Evolutionary conservation across 2,888 invertebrate species (phyloP).

Genomic region (Papilio elwesi): DNA sequence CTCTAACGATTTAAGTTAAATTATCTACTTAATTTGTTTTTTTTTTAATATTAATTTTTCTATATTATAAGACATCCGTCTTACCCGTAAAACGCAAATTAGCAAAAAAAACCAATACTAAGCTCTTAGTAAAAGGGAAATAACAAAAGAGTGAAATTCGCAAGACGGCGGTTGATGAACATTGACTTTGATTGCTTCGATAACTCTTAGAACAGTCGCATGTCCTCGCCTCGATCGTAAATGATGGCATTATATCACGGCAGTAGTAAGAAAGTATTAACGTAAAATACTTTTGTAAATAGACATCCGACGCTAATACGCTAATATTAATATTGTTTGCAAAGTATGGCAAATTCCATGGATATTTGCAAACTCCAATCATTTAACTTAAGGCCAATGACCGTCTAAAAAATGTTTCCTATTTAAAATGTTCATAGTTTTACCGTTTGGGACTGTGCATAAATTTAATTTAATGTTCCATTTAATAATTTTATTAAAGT

Average conservation of each 20-base stretch:
- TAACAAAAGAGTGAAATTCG: not conserved
- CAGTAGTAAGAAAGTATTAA: not conserved
- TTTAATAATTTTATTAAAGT: not conserved
- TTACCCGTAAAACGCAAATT: no score
- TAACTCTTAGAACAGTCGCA: not conserved
- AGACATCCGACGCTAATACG: not conserved
- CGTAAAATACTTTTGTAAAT: not conserved
- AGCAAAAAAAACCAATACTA: no score
- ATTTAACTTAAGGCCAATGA: slow-evolving; percentile 7
- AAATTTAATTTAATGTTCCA: slow-evolving; percentile 5
- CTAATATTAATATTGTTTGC: not conserved
- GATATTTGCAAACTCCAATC: slow-evolving; percentile 10
- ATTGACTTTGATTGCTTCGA: not conserved
- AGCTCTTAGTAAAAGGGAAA: no score
- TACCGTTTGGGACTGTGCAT: slow-evolving; percentile 9
- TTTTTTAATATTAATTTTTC: no score
- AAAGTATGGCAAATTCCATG: not conserved
- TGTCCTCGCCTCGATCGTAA: not conserved
- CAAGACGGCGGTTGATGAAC: not conserved
- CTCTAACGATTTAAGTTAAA: no score
- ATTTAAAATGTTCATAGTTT: slow-evolving; percentile 3
- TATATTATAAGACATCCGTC: no score
- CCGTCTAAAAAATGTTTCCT: slow-evolving; percentile 6
- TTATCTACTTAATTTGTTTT: no score
- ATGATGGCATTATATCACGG: not conserved